Evolutionary conservation across 1,140 invertebrate species (phyloP), one percentile per base, ranked within the genome.

Genomic region (Hesperophylax magnus): DNA sequence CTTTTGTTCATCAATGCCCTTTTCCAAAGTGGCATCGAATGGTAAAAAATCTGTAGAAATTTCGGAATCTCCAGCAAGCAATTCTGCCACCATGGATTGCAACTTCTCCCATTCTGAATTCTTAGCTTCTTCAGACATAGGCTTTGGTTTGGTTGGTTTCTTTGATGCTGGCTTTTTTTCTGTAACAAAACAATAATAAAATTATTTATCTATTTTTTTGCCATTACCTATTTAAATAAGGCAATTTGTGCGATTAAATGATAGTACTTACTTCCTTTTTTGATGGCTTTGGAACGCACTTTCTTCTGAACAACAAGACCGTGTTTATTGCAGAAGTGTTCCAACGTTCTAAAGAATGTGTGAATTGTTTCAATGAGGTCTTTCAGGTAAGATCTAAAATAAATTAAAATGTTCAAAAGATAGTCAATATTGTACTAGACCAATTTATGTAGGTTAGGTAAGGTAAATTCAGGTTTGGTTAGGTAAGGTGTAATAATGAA

Each of bases 321-420:
- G 80, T 93, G 93, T 84, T 91, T 93, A 60, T 93, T 93, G 79
- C 93, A 95, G 87, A 93, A 96, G 71, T 93, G 89, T 87, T 99
- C 96, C 79, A 99, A 88, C 93, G 98, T 95, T 91, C 97, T 98
- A 63, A 99, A 87, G 87, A 98, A 99, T 80, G 98, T 90, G 89
- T 99, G 97, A 31, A 93, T 94, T 0, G 96, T 97, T 87, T 98
- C 95, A 15, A 98, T 90, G 15, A 99, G 90, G 89, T 99, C 97
- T 76, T 93, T 92, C 63, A 99, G 90, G 88, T 96, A 99, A 1
- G 92, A 88, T 85, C 96, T 96, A 85, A 78, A 88, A 87, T 81
- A 31, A 77, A 63, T 67, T 65, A 52, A 18, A 77, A 34, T 54
- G 80, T 77, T 11, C 1, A 39, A 27, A 27, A 27, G 27, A 27